Evolutionary conservation across 1,140 invertebrate genomes (phyloP).

Genomic region (Tigriopus japonicus): DNA sequence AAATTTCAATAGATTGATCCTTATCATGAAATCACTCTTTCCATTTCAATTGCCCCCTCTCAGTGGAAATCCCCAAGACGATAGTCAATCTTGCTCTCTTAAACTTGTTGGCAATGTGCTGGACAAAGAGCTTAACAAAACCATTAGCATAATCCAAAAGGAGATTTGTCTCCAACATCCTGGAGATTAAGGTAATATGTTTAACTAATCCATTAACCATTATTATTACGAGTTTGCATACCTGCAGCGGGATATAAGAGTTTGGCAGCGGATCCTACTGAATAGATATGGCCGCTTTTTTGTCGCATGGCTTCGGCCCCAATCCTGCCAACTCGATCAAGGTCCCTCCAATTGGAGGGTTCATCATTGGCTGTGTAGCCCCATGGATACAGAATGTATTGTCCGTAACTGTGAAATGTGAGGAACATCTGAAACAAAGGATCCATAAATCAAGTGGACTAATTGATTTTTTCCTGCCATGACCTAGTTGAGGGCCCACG

Average conservation of each 20-base stretch:
- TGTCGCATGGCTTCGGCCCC: not conserved
- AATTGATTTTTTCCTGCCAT: no score
- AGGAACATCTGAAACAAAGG: conserved; percentile 19
- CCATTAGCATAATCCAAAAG: no score
- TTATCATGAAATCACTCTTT: not conserved
- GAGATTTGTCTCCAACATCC: no score
- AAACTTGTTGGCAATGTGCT: no score
- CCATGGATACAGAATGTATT: conserved; percentile 23
- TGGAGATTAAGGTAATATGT: no score
- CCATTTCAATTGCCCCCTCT: no score
- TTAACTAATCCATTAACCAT: not conserved
- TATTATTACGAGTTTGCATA: not conserved
- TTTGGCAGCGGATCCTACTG: conserved; percentile 3
- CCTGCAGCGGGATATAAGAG: conserved; percentile 8
- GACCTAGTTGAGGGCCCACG: no score
- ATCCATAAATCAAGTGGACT: no score
- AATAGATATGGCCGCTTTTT: not conserved
- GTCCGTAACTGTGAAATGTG: conserved; percentile 24
- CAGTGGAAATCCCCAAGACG: no score
- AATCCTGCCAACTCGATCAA: not conserved
- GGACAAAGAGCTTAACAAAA: no score
- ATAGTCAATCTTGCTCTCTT: no score
- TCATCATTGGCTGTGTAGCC: conserved; percentile 15
- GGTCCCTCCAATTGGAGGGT: not conserved
- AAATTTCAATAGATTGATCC: not conserved